phyloP scores from a whole-genome alignment of 1,140 invertebrate genomes.

The Drosophila busckii region DNA sequence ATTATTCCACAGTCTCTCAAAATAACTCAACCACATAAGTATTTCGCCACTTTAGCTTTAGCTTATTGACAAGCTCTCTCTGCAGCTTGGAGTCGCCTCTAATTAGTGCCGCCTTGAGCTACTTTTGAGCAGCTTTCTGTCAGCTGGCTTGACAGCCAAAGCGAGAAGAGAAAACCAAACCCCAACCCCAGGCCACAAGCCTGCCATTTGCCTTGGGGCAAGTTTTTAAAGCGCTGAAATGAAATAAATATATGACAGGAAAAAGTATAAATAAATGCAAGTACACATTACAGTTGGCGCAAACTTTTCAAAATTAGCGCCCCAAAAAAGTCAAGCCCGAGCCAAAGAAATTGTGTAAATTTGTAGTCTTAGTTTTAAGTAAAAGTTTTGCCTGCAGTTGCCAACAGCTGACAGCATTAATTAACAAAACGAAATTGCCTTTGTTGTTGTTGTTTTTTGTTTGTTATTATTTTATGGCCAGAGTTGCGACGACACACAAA shows the following conservation, averaged over 20 bases:
- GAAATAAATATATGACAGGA: conserved; percentile 21
- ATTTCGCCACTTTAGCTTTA: background rate
- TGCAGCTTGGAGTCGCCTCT: conserved; percentile 16
- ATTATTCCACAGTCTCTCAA: no score
- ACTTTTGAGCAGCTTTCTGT: conserved; percentile 11
- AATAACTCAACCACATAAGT: no score
- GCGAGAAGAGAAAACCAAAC: no score
- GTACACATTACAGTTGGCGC: conserved; percentile 8
- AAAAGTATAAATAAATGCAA: conserved; percentile 18
- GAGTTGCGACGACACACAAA: background rate
- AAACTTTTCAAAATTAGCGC: conserved; percentile 17
- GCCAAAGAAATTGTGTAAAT: no score
- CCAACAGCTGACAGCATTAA: conserved; percentile 18
- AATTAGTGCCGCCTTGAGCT: conserved; percentile 18
- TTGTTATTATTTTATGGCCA: conserved; percentile 1
- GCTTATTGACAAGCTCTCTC: conserved; percentile 23
- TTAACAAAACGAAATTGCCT: no score
- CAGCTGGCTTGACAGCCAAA: conserved; percentile 11
- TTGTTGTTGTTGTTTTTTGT: conserved; percentile 11
- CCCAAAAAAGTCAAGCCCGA: no score
- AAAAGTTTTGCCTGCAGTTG: conserved; percentile 12
- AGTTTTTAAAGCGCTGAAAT: no score
- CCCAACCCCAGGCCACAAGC: no score
- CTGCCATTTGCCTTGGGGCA: conserved; percentile 32
- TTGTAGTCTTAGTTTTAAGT: background rate